Conservation (phyloP, 2,113 vertebrate species). For the Emydura subglobosa region DNA sequence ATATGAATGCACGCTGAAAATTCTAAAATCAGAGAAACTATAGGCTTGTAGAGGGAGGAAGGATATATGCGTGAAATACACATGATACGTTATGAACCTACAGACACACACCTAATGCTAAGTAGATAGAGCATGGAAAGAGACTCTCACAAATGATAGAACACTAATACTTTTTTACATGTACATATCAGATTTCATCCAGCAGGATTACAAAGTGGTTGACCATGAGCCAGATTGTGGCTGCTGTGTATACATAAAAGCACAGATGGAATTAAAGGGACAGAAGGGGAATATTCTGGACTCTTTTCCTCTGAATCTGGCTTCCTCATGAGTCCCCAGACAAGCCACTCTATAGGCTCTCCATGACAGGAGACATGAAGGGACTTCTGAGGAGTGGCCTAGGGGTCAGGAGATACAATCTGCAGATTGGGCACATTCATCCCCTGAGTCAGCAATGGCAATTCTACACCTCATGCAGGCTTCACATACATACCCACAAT, state of each 20-base stretch:
- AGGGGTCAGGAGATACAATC: neutral
- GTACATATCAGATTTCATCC: neutral
- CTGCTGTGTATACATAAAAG: constrained; percentile 37
- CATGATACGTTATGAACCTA: neutral
- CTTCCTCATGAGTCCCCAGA: neutral
- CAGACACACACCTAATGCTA: neutral
- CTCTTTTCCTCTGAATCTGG: neutral
- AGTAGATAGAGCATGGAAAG: neutral
- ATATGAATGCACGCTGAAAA: constrained; percentile 42
- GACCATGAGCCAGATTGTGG: constrained; percentile 13
- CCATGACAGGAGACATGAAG: neutral
- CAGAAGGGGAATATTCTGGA: neutral
- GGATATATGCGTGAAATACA: constrained; percentile 7
- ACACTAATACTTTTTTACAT: neutral
- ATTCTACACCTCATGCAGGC: neutral
- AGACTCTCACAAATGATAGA: neutral
- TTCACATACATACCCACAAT: neutral
- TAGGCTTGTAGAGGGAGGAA: constrained; percentile 32
- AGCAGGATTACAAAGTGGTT: neutral
- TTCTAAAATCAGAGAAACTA: constrained; percentile 18
- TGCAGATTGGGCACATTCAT: neutral
- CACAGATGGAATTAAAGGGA: neutral
- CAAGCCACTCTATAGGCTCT: neutral
- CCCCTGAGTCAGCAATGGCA: neutral
- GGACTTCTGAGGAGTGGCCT: neutral